These are phyloP conservation scores for Zaprionus inermis DNA, from an alignment of 1,140 invertebrate genomes.

Conservation along the genomic window DNA sequence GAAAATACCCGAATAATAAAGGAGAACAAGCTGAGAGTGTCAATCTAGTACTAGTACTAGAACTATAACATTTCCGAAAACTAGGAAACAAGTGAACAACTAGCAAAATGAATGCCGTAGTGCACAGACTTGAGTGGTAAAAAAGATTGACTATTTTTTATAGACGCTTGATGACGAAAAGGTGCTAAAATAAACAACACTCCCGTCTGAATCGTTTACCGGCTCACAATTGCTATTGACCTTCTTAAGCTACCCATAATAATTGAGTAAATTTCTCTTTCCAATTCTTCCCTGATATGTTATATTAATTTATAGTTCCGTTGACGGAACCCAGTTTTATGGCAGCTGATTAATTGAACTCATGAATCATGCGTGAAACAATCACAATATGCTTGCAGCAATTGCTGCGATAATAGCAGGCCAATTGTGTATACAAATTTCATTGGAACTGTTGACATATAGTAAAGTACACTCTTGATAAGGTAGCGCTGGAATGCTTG, in stretches of 20 bases:
- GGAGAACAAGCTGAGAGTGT: background rate
- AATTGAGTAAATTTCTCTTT: background rate
- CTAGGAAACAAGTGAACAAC: background rate
- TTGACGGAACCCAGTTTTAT: slow-evolving; percentile 27
- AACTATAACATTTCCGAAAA: background rate
- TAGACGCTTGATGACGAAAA: background rate
- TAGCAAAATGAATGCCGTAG: background rate
- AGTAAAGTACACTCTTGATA: slow-evolving; percentile 24
- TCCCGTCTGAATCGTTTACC: background rate
- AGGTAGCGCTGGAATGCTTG: slow-evolving; percentile 6
- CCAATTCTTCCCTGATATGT: background rate
- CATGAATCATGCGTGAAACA: slow-evolving; percentile 29
- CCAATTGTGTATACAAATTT: slow-evolving; percentile 28
- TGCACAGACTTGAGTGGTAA: background rate
- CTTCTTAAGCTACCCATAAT: background rate
- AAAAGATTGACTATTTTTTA: background rate
- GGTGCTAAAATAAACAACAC: slow-evolving; percentile 2
- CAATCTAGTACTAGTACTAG: background rate
- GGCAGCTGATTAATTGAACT: background rate
- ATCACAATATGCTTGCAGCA: slow-evolving; percentile 5
- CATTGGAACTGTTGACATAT: slow-evolving; percentile 26
- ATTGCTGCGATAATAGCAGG: slow-evolving; percentile 15
- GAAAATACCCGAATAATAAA: background rate
- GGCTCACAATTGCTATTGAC: background rate
- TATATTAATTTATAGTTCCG: background rate